A percentile compares a stretch with the other conserved stretches of the same genome.
These are phyloP conservation scores for Drosophila nigritarsus DNA, from an alignment of 2,888 invertebrate genomes.

Conservation along the genomic window DNA sequence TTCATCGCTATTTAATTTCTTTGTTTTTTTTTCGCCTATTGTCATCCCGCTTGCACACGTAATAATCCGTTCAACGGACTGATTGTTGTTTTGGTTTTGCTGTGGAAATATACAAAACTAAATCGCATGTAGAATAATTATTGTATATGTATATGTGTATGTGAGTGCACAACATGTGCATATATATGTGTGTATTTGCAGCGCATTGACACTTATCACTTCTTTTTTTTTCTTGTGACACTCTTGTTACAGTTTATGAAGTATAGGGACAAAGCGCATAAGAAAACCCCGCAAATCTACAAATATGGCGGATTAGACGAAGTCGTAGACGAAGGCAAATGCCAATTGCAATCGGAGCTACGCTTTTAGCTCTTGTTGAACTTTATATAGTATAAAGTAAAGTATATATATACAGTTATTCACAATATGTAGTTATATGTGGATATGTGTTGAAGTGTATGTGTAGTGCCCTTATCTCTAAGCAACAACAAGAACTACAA, in stretches of 20 bases:
- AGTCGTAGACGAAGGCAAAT: conserved; percentile 18
- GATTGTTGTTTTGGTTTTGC: conserved; percentile 39
- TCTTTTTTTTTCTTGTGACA: conserved; percentile 33
- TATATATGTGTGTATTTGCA: not conserved
- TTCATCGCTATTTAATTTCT: conserved; percentile 66
- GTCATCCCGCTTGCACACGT: conserved; percentile 47
- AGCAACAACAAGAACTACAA: conserved; percentile 30
- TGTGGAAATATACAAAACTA: conserved; percentile 23
- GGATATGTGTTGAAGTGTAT: conserved; percentile 7
- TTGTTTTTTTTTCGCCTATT: conserved; percentile 40
- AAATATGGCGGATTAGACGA: conserved; percentile 52
- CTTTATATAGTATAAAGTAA: not conserved
- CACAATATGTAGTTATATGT: not conserved
- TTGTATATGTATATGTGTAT: not conserved
- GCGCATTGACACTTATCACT: conserved; percentile 29
- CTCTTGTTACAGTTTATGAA: conserved; percentile 28
- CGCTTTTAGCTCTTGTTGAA: conserved; percentile 13
- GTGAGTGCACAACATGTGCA: not conserved
- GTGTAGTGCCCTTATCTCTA: conserved; percentile 44
- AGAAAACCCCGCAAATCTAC: conserved; percentile 36
- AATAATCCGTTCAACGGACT: conserved; percentile 48
- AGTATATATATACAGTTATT: not conserved
- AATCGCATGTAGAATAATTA: conserved; percentile 34
- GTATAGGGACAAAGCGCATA: conserved; percentile 27
- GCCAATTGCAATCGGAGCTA: conserved; percentile 2